Evolutionary conservation across 1,140 invertebrate genomes (phyloP).

Genomic region (Acromyrmex charruanus): DNA sequence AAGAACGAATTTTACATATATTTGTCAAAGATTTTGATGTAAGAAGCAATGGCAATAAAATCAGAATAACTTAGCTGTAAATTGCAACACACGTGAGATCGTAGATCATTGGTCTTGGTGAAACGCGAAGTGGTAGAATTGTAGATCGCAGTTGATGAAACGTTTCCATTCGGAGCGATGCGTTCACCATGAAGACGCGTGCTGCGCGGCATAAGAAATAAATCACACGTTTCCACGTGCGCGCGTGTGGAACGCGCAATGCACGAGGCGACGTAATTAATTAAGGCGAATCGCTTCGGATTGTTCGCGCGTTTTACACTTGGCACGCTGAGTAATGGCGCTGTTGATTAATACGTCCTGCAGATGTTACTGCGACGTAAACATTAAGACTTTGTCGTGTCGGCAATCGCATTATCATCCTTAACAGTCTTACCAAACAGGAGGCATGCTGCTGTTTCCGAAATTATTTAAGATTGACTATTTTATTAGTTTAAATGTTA

Average conservation of each 20-base stretch:
- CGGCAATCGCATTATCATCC: conserved; percentile 45
- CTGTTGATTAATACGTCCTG: conserved; percentile 62
- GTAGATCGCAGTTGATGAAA: conserved; percentile 55
- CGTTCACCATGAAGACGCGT: conserved; percentile 49
- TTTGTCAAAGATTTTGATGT: background rate
- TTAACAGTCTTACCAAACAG: conserved; percentile 15
- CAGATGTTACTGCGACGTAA: conserved; percentile 67
- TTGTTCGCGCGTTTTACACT: conserved; percentile 69
- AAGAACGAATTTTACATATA: background rate
- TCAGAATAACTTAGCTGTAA: background rate
- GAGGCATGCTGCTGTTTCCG: background rate
- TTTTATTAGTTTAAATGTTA: background rate
- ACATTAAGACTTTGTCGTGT: conserved; percentile 57
- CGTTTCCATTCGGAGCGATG: conserved; percentile 35
- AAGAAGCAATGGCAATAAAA: conserved; percentile 1
- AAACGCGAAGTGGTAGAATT: conserved; percentile 9
- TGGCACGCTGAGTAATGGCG: conserved; percentile 64
- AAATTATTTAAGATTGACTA: background rate
- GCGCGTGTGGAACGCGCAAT: conserved; percentile 32
- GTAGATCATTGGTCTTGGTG: conserved; percentile 38
- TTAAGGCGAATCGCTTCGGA: conserved; percentile 65
- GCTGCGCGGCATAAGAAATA: conserved; percentile 47
- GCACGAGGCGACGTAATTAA: conserved; percentile 61
- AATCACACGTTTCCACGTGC: conserved; percentile 57
- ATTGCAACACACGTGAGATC: conserved; percentile 30